A percentile compares a stretch with the other conserved stretches of the same genome.
Conservation (phyloP, 2,888 invertebrate genomes). For the Stenolophus ochropezus region DNA sequence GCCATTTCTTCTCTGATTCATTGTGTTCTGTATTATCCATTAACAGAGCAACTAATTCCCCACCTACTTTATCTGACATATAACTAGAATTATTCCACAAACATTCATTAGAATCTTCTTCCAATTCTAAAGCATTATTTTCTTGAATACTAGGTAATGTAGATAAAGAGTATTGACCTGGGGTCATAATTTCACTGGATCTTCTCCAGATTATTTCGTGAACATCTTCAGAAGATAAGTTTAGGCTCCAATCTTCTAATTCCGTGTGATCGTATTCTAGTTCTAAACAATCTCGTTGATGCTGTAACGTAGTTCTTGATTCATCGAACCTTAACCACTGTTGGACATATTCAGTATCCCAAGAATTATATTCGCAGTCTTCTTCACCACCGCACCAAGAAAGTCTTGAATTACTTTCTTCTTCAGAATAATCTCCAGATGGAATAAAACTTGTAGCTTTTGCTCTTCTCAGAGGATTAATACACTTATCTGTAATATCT, state of each 20-base stretch:
- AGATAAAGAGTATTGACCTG: slow-evolving; percentile 79
- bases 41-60: slow-evolving; percentile 77
- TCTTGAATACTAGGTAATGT: slow-evolving; percentile 84
- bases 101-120: slow-evolving; percentile 84
- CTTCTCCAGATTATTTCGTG: slow-evolving; percentile 71
- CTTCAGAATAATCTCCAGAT: slow-evolving; percentile 68
- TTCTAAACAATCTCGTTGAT: slow-evolving; percentile 81
- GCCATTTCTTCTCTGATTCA: slow-evolving; percentile 79
- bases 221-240: slow-evolving; percentile 82
- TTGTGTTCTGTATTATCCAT: slow-evolving; percentile 75
- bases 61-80: slow-evolving; percentile 80
- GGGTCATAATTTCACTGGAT: slow-evolving; percentile 71
- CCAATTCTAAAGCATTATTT: slow-evolving; percentile 82
- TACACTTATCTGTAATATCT: slow-evolving; percentile 77
- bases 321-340: slow-evolving; percentile 86
- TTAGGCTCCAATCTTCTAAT: slow-evolving; percentile 87
- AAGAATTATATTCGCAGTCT: slow-evolving; percentile 78
- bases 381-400: slow-evolving; percentile 79
- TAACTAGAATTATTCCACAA: slow-evolving; percentile 86
- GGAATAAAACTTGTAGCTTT: slow-evolving; percentile 73
- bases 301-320: slow-evolving; percentile 80
- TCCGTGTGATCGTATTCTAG: slow-evolving; percentile 85
- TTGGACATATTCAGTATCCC: slow-evolving; percentile 84
- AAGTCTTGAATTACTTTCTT: slow-evolving; percentile 69
- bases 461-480: slow-evolving; percentile 76